Conservation (phyloP, 2,113 vertebrate species). For the Hippocampus abdominalis region DNA sequence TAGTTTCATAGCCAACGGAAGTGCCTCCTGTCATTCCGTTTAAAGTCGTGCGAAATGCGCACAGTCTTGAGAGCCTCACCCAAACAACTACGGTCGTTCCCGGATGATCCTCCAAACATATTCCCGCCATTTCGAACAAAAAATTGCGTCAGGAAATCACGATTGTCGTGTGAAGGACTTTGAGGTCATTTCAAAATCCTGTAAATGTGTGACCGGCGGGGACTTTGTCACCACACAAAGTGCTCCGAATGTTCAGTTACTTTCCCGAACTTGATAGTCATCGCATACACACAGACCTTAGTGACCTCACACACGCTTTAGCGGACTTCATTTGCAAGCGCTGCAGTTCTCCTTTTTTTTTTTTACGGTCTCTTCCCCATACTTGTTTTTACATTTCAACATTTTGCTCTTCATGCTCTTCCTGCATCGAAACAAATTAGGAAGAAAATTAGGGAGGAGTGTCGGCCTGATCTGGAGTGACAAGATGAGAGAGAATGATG, state of each 20-base stretch:
- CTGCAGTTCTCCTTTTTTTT: neutral
- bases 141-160: neutral
- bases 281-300: slow-evolving; percentile 31
- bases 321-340: slow-evolving; percentile 41
- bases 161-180: neutral
- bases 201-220: slow-evolving; percentile 38
- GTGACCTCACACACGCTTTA: slow-evolving; percentile 37
- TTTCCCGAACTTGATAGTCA: slow-evolving; percentile 52
- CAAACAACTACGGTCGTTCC: neutral
- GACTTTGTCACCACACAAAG: slow-evolving; percentile 43
- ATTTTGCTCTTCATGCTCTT: slow-evolving; percentile 6
- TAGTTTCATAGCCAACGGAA: too few relatives aligned
- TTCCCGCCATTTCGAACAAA: neutral
- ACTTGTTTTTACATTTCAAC: slow-evolving; percentile 14
- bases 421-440: slow-evolving; percentile 57
- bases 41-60: too few relatives aligned
- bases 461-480: slow-evolving; percentile 53
- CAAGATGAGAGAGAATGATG: slow-evolving; percentile 45
- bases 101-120: neutral
- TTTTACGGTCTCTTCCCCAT: neutral
- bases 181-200: neutral
- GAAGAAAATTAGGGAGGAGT: slow-evolving; percentile 55
- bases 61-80: too few relatives aligned
- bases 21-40: too few relatives aligned
- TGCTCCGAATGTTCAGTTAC: slow-evolving; percentile 48